Conservation (phyloP, 2,888 invertebrate species). For the Orthonychiurus folsomi region DNA sequence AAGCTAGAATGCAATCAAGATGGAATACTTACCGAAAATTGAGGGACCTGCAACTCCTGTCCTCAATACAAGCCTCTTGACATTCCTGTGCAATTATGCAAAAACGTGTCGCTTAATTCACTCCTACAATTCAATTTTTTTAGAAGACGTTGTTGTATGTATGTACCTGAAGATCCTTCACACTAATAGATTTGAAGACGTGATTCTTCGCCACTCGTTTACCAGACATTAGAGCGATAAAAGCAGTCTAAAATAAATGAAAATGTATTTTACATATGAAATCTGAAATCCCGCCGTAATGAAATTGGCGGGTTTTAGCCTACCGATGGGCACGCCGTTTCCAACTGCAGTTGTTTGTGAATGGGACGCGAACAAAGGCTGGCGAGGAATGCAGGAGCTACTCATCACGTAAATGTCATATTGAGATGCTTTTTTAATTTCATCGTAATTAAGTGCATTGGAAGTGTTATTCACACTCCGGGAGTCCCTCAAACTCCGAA, state of each 20-base stretch:
- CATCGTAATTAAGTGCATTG: conserved; percentile 18
- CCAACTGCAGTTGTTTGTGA: conserved; percentile 2
- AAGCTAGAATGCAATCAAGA: not conserved
- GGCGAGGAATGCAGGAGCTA: conserved; percentile 13
- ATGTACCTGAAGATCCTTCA: conserved; percentile 28
- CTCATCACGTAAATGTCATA: conserved; percentile 36
- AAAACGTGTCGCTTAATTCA: not conserved
- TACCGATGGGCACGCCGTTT: conserved; percentile 31
- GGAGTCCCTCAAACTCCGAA: conserved; percentile 23
- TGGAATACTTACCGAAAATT: conserved; percentile 26
- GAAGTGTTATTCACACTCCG: conserved; percentile 19
- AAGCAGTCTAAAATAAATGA: conserved; percentile 28
- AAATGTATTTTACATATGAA: conserved; percentile 3
- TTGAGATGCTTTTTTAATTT: conserved; percentile 20
- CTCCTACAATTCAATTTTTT: not conserved
- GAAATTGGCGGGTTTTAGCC: conserved; percentile 2
- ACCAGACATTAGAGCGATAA: conserved; percentile 37
- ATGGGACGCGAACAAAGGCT: conserved; percentile 15
- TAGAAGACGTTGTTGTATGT: conserved; percentile 13
- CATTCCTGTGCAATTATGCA: too few species aligned
- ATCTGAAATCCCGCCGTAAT: too few species aligned
- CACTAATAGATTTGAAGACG: conserved; percentile 30
- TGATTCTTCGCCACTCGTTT: conserved; percentile 33
- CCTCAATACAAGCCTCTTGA: conserved; percentile 35
- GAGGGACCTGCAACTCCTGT: conserved; percentile 30